Percentiles rank a stretch among this genome's conserved stretches.
phyloP scores from a whole-genome alignment of 2,797 vertebrate species.

The Crenuchus spilurus region DNA sequence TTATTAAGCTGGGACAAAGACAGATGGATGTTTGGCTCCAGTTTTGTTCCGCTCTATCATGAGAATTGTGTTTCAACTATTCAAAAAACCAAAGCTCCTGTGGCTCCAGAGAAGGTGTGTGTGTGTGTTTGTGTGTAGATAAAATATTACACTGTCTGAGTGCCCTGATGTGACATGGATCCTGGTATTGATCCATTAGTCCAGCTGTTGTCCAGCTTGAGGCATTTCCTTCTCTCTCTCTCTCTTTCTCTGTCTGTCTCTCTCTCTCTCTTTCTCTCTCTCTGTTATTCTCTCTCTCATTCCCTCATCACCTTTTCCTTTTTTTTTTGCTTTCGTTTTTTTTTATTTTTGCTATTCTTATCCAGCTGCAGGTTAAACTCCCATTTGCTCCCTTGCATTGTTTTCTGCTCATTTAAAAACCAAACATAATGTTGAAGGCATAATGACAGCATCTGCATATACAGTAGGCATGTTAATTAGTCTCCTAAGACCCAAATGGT shows the following conservation, averaged over 20 bases:
- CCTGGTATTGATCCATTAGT: background rate
- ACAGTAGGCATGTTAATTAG: background rate
- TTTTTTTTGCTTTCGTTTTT: background rate
- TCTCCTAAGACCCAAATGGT: too few relatives aligned
- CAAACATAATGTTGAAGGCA: background rate
- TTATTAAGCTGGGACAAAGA: background rate
- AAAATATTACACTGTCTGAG: background rate
- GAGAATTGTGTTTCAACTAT: background rate
- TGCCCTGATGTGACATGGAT: constrained; percentile 1
- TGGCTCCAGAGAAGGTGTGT: background rate
- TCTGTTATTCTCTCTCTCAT: background rate
- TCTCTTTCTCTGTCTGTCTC: background rate
- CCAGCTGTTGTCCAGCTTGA: background rate
- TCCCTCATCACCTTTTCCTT: background rate
- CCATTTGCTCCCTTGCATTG: background rate
- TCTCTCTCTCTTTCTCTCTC: constrained; percentile 8
- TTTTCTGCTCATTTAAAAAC: background rate
- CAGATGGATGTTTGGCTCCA: background rate
- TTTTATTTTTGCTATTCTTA: background rate
- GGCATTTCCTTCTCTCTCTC: background rate
- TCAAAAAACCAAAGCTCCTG: background rate
- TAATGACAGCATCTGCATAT: background rate
- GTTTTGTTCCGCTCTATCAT: background rate
- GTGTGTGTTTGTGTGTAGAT: constrained; percentile 4
- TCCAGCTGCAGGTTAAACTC: background rate